Percentiles rank a stretch among this genome's conserved stretches.
phyloP scores from a whole-genome alignment of 1,140 invertebrate species.

The Drosophila equinoxialis region DNA sequence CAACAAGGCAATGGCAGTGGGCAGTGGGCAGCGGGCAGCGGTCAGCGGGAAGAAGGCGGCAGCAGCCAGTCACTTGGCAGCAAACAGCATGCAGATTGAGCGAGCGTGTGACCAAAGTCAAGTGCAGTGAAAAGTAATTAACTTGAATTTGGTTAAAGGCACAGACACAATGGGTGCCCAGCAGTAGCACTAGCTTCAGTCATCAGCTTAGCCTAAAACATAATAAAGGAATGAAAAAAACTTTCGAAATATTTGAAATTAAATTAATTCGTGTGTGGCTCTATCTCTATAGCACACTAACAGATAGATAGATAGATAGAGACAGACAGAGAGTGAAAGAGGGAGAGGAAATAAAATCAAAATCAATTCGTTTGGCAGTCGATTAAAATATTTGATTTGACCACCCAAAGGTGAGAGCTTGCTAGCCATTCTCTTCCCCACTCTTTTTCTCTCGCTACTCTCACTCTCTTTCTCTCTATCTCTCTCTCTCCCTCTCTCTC shows the following conservation, averaged over 20 bases:
- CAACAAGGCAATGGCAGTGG: constrained; percentile 56
- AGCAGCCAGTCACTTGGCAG: constrained; percentile 28
- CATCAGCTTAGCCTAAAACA: constrained; percentile 43
- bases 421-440: background rate
- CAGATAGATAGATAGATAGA: constrained; percentile 21
- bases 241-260: constrained; percentile 78
- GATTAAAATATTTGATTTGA: constrained; percentile 79
- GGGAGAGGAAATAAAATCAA: constrained; percentile 34
- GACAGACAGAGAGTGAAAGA: constrained; percentile 25
- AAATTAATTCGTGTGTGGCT: constrained; percentile 62
- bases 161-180: constrained; percentile 63
- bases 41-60: background rate
- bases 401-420: constrained; percentile 58
- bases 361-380: constrained; percentile 78
- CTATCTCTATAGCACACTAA: background rate
- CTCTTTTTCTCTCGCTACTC: background rate
- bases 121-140: constrained; percentile 82
- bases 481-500: constrained; percentile 7
- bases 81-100: constrained; percentile 65
- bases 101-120: constrained; percentile 81
- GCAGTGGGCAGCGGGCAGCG: background rate
- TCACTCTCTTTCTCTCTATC: background rate
- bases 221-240: constrained; percentile 48
- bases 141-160: constrained; percentile 67
- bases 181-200: constrained; percentile 21